phyloP scores from a whole-genome alignment of 23 tunicate genomes.

The Halocynthia roretzi region DNA sequence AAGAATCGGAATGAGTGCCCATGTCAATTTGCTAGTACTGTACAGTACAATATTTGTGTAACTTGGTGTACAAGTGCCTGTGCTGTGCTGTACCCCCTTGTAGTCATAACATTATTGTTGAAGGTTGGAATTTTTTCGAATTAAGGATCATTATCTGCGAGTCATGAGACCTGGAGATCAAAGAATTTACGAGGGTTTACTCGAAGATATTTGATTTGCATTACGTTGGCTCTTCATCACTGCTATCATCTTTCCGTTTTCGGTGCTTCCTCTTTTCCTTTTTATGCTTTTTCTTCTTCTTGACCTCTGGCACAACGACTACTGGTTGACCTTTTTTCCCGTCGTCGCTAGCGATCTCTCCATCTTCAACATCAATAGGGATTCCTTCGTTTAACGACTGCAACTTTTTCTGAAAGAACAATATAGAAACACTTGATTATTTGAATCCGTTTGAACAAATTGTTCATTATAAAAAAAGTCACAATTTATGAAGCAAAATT shows the following conservation, averaged over 20 bases:
- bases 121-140: no score
- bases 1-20: no score
- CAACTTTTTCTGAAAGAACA: not conserved
- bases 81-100: no score
- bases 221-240: constrained; percentile 35
- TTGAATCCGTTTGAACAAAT: not conserved
- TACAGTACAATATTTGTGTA: no score
- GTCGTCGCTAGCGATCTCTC: constrained; percentile 74
- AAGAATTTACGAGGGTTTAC: no score
- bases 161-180: no score
- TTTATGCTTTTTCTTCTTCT: constrained; percentile 67
- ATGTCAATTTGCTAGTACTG: no score
- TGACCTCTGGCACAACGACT: constrained; percentile 5
- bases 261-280: constrained; percentile 53
- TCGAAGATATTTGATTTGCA: no score
- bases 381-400: constrained; percentile 12
- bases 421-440: no score
- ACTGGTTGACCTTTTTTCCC: constrained; percentile 9
- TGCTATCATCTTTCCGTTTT: constrained; percentile 32
- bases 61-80: no score
- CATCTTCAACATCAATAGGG: constrained; percentile 69
- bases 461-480: not conserved
- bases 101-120: no score
- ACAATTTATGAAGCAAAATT: not conserved
- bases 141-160: no score